Percentiles rank a stretch among this genome's conserved stretches.
These are phyloP conservation scores for Leptestheria dahalacensis DNA, from an alignment of 1,140 invertebrate genomes.

Conservation along the genomic window DNA sequence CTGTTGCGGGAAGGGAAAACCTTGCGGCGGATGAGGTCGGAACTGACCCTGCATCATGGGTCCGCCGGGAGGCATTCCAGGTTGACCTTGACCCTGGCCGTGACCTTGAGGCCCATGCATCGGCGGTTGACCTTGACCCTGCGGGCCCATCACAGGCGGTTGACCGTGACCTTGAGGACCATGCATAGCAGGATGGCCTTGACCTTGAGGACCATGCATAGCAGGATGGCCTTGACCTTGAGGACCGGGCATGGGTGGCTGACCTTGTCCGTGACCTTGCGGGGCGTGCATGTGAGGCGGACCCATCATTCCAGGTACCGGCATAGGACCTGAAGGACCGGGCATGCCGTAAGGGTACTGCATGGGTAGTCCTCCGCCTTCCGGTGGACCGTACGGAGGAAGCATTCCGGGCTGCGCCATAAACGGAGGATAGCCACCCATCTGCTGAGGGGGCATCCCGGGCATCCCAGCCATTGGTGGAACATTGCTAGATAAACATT, in stretches of 20 bases:
- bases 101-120: slow-evolving; percentile 22
- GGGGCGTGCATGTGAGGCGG: slow-evolving; percentile 9
- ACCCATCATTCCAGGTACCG: slow-evolving; percentile 8
- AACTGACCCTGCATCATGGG: slow-evolving; percentile 18
- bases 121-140: not conserved
- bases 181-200: slow-evolving; percentile 28
- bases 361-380: slow-evolving; percentile 2
- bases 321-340: too few relatives aligned
- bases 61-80: slow-evolving; percentile 18
- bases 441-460: not conserved
- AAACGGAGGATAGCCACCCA: slow-evolving; percentile 3
- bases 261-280: not conserved
- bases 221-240: not conserved
- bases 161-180: slow-evolving; percentile 24
- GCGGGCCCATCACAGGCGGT: not conserved
- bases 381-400: slow-evolving; percentile 1
- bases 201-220: slow-evolving; percentile 3
- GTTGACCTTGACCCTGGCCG: not conserved
- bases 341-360: slow-evolving; percentile 6
- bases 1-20: slow-evolving; percentile 21
- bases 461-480: not conserved
- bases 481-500: not conserved
- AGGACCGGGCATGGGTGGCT: not conserved
- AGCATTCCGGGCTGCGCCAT: slow-evolving; percentile 13
- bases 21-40: slow-evolving; percentile 19